Conservation (phyloP, 2,113 vertebrate species). For the Penelope pileata region DNA sequence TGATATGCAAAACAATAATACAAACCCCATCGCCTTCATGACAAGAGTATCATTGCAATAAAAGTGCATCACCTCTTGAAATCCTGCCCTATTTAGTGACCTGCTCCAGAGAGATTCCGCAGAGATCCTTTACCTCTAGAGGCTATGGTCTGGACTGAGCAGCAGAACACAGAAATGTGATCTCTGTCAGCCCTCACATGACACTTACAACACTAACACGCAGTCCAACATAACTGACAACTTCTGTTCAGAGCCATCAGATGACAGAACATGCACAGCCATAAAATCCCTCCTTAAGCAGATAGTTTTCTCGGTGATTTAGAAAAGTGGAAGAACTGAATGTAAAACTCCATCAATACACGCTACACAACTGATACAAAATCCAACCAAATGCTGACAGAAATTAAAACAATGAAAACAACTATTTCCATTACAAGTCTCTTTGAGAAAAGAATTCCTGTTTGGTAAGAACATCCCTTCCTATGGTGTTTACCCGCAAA, state of each 20-base stretch:
- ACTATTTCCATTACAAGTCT: not conserved
- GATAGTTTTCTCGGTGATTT: not conserved
- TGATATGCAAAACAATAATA: slow-evolving; percentile 24
- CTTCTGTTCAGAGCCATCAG: not conserved
- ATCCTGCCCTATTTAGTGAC: slow-evolving; percentile 51
- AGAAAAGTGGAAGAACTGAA: slow-evolving; percentile 5
- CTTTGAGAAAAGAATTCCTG: not conserved
- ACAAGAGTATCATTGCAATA: slow-evolving; percentile 45
- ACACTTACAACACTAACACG: slow-evolving; percentile 45
- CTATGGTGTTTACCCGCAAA: not conserved
- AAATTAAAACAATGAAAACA: not conserved
- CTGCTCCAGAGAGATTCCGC: slow-evolving; percentile 48
- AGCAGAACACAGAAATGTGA: slow-evolving; percentile 53
- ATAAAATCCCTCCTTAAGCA: not conserved
- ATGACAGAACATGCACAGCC: not conserved
- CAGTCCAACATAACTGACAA: not conserved
- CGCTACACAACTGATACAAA: not conserved
- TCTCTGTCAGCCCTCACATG: slow-evolving; percentile 52
- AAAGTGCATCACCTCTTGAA: slow-evolving; percentile 55
- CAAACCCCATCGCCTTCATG: not conserved
- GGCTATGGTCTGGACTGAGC: not conserved
- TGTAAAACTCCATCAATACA: not conserved
- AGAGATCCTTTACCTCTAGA: slow-evolving; percentile 37
- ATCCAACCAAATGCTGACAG: not conserved
- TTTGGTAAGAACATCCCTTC: not conserved